Base-by-base conservation (phyloP, 2,888 invertebrate genomes). In the Alentia gelatinosa region DNA sequence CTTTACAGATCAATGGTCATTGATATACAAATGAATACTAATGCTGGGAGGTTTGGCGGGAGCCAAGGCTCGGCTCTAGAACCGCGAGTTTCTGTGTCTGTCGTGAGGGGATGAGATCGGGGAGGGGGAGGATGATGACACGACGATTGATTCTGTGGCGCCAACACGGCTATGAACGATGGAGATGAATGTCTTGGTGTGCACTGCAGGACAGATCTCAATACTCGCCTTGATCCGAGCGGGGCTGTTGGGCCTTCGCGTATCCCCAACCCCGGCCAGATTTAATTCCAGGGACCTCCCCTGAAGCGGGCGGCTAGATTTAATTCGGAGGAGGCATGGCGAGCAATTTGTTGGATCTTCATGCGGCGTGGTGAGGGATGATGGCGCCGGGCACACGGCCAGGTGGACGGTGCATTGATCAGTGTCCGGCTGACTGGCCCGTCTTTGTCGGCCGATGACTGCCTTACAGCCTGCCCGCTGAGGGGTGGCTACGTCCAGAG, bases 21-120 rank as follows among this genome's bases (percentile, higher is more conserved):
- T 79, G 79, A 23, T 79, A 79, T 79, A 79, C 79, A 79, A 15
- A 79, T 79, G 79, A 79, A 79, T 37, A 79, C 35, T 39, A 37
- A 79, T 26, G 23, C 39, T 30, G 30, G 30, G 33, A 74, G 5
- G 74, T 19, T 26, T 74, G 74, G 30, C n/a, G n/a, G n/a, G n/a
- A n/a, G n/a, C n/a, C n/a, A n/a, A n/a, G n/a, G n/a, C n/a, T n/a
- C n/a, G n/a, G n/a, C n/a, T 19, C 47, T 47, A 9, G 47, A 47
- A 47, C 19, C 47, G 47, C 9, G 47, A 19, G 9, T 47, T 47
- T 19, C 47, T 47, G 47, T 9, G 47, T 19, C 19, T 9, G 47
- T 19, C 19, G 47, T 19, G 47, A 12, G 19, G 9, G 47, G 47
- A 47, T 47, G 19, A 12, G 9, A 12, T 9, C 47, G 47, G 47